Base-by-base conservation (phyloP, 2,888 invertebrate species). In the Lordiphosa fenestrarum region DNA sequence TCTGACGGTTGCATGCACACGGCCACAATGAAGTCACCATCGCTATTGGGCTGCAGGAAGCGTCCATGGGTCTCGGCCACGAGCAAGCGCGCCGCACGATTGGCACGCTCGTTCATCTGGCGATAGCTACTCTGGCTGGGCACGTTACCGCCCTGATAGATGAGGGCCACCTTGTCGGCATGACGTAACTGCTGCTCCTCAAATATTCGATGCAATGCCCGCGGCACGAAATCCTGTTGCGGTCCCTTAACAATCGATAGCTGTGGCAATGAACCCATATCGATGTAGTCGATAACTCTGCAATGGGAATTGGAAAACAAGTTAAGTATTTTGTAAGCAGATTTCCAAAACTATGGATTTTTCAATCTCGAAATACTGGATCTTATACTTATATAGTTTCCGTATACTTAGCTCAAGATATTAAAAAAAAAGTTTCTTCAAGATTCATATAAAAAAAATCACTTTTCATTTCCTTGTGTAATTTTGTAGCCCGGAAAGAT, bases 1-100 rank as follows among this genome's bases (percentile, higher is more conserved):
- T 95, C 94, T 2, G 94, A 92, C 0, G 96, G 96, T 67, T 92
- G 92, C 93, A 96, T 93, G 83, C 94, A 94, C 0, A 96, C 94
- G 0, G 94, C 95, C 0, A 96, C 91, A 9, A 95, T 92, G 73
- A 89, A 93, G 86, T 95, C 94, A 0, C 93, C 93, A 86, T 95
- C 95, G 3, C 89, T 86, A 85, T 94, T 94, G 9, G 88, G 77
- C 41, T 86, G 82, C 38, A 86, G 61, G 9, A 78, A 84, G 15
- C 82, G 82, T 23, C 82, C 77, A 3, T 82, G 72, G 2, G 87
- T 71, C 56, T 88, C 87, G 13, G 84, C 70, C 1, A 89, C 78
- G 10, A 90, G 59, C 4, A 84, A 66, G n/a, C 90, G 85, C 0
- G 91, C 91, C n/a, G 91, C 85, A 48, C 88, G 89, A 80, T 91